Conservation (phyloP, 2,797 vertebrate species). For the Liparis tanakae region DNA sequence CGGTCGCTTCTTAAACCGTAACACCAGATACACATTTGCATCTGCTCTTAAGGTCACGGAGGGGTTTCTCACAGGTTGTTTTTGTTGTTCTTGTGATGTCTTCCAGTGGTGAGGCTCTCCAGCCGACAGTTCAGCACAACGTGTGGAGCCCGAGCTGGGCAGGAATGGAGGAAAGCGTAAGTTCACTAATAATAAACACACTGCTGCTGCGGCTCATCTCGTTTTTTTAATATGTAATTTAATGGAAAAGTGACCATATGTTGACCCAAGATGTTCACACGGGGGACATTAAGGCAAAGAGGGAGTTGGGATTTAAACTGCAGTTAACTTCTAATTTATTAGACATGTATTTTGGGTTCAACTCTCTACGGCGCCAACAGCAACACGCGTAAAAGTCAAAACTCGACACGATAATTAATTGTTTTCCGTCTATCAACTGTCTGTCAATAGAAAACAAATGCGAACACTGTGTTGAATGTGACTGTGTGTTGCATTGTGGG, state of each 20-base stretch:
- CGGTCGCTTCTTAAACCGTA: too few species aligned
- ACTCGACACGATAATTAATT: not conserved
- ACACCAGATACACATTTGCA: too few species aligned
- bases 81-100: not conserved
- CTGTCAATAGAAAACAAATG: not conserved
- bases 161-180: slow-evolving; percentile 82
- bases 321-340: not conserved
- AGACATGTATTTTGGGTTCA: not conserved
- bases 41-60: not conserved
- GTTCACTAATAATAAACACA: slow-evolving; percentile 39
- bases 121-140: slow-evolving; percentile 74
- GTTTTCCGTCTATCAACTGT: not conserved
- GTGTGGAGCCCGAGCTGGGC: slow-evolving; percentile 65
- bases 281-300: not conserved
- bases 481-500: not conserved
- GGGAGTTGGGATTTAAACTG: not conserved
- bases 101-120: slow-evolving; percentile 66
- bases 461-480: not conserved
- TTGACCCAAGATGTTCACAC: not conserved
- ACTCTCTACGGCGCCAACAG: not conserved
- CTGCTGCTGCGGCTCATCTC: too few species aligned
- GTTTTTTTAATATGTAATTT: not conserved
- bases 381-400: not conserved
- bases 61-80: not conserved
- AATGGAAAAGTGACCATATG: not conserved